Base-by-base conservation (phyloP, 30 jellyfish, hydroid and myxozoan species). In the Clytia hemisphaerica region DNA sequence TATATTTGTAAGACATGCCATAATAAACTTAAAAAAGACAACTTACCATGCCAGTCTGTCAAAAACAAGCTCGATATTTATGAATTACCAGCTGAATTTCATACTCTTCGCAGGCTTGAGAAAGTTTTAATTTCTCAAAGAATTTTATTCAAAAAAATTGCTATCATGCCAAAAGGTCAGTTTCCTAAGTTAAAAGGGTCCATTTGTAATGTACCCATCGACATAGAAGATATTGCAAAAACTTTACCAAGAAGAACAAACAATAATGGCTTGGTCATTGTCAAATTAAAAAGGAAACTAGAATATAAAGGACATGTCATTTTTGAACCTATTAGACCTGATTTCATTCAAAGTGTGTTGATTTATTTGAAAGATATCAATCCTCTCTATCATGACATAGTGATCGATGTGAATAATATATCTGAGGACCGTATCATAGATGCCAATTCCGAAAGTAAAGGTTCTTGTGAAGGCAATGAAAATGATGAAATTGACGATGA, bases 121-220 rank as follows among this genome's bases (percentile, higher is more conserved):
- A 50, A 28, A 28, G 65, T 50, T 50, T 21, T 50, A 7, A 50
- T 50, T 50, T 14, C 65, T 50, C 14, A 28, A 50, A 14, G 65
- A 50, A 14, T 50, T 7, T 21, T 50, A 6, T 50, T 50, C 22
- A 7, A 7, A 21, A 50, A 50, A 50, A 50, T 50, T 50, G 27
- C 14, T 50, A 50, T 50, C 14, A 50, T 50, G 65, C 65, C 65
- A 6, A 50, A 50, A 50, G 65, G 65, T 50, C 65, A 50, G 65
- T 50, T 21, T 9, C 65, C 65, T 7, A 50, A 50, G 22, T 7
- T 50, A 28, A 50, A 50, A 50, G 65, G 65, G 10, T 10, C 53
- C n/a, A n/a, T n/a, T n/a, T n/a, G n/a, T n/a, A n/a, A n/a, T n/a
- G n/a, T n/a, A n/a, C 65, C 65, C 14, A 50, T 50, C 27, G 65